Evolutionary conservation across 2,797 vertebrate genomes (phyloP).

Genomic region (Bradypus variegatus): DNA sequence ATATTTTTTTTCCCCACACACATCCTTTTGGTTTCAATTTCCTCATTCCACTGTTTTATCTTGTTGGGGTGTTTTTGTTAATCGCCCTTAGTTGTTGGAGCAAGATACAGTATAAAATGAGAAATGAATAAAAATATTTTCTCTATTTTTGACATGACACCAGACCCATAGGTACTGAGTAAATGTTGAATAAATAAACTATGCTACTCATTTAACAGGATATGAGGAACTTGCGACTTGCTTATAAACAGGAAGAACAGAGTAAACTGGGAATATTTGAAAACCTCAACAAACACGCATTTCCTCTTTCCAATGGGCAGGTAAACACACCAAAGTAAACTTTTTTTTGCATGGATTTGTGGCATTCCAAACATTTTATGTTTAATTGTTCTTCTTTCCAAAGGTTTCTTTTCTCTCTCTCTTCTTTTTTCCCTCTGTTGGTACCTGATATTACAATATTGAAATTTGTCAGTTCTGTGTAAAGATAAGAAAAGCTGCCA

Average conservation of each 20-base stretch:
- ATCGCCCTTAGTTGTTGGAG: conserved; percentile 12
- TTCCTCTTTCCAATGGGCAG: conserved; percentile 86
- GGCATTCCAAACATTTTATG: not conserved
- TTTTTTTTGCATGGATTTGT: not conserved
- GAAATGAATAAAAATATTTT: conserved; percentile 23
- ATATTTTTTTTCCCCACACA: not conserved
- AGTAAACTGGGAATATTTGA: conserved; percentile 85
- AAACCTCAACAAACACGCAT: conserved; percentile 81
- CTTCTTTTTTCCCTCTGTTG: not conserved
- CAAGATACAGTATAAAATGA: not conserved
- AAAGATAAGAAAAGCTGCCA: conserved; percentile 27
- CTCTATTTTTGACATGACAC: not conserved
- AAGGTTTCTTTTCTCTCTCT: not conserved
- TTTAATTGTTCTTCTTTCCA: conserved; percentile 3
- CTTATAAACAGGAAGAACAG: conserved; percentile 88
- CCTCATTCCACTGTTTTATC: not conserved
- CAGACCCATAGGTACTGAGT: not conserved
- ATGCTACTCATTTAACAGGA: conserved; percentile 78
- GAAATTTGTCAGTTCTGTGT: not conserved
- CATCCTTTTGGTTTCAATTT: not conserved
- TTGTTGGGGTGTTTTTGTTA: not conserved
- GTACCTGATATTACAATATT: conserved; percentile 21
- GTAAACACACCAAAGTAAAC: conserved; percentile 69
- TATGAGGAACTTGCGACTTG: conserved; percentile 91
- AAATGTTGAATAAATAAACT: conserved; percentile 30